These are phyloP conservation scores for Axis porcinus DNA, from an alignment of 2,113 vertebrate species.

Conservation along the genomic window DNA sequence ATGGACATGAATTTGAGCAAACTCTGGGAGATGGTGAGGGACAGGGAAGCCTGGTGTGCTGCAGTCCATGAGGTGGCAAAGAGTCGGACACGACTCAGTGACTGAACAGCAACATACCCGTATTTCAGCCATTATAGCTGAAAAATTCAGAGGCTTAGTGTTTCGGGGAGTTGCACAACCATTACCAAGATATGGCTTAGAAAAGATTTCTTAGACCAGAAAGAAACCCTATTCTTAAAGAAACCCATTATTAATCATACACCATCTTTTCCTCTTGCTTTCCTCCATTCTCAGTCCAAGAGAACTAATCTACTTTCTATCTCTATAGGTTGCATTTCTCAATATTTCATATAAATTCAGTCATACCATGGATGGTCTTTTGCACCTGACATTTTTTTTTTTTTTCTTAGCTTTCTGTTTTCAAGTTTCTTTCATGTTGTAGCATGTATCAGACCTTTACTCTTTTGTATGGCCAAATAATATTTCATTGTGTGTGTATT, in stretches of 20 bases:
- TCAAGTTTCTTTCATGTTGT: background rate
- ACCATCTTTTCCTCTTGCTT: background rate
- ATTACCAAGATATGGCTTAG: background rate
- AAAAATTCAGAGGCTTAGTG: background rate
- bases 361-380: background rate
- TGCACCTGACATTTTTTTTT: background rate
- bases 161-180: background rate
- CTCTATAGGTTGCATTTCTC: background rate
- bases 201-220: background rate
- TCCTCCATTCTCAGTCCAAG: background rate
- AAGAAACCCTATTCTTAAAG: background rate
- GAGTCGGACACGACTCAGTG: background rate
- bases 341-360: background rate
- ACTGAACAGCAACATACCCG: background rate
- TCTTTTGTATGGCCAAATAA: background rate
- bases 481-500: background rate
- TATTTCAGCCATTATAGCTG: background rate
- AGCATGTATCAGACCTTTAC: background rate
- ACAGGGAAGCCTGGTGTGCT: background rate
- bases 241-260: background rate
- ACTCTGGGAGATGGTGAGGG: background rate
- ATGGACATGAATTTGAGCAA: background rate
- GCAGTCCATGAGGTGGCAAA: background rate
- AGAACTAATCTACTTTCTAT: background rate
- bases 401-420: background rate